Percentiles rank a stretch among this genome's conserved stretches.
These are phyloP conservation scores for Apis laboriosa DNA, from an alignment of 1,140 invertebrate species.

Conservation along the genomic window DNA sequence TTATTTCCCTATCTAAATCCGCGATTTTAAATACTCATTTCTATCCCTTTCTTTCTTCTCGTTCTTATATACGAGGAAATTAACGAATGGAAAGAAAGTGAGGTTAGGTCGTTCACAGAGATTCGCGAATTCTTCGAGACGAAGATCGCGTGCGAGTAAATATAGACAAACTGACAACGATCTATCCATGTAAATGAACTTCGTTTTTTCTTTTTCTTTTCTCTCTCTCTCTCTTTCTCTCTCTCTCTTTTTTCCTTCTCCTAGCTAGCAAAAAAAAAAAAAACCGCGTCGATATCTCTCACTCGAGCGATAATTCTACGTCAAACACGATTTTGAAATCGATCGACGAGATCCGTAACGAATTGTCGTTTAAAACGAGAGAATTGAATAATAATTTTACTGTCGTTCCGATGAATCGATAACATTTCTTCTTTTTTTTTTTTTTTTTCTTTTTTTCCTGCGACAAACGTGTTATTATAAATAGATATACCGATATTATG, in stretches of 20 bases:
- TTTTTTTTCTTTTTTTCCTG: no score
- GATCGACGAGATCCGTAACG: background rate
- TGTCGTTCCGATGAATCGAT: no score
- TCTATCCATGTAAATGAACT: constrained; percentile 12
- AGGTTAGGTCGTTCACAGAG: background rate
- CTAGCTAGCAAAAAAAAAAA: no score
- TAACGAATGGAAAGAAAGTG: background rate
- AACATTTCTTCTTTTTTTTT: no score
- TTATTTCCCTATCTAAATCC: no score
- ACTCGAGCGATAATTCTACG: background rate
- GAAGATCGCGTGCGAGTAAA: constrained; percentile 1
- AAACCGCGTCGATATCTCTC: background rate
- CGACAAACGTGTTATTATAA: no score
- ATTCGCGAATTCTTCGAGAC: background rate
- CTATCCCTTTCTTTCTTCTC: no score
- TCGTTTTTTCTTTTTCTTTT: background rate
- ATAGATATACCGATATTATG: no score
- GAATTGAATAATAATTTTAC: background rate
- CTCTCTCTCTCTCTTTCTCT: no score
- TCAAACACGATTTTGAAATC: background rate
- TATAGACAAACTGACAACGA: constrained; percentile 8
- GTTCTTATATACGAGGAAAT: background rate
- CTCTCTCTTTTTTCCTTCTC: background rate
- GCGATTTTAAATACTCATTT: no score
- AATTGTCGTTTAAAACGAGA: background rate